Conservation (phyloP, 2,797 vertebrate genomes). For the Eulemur albifrons region DNA sequence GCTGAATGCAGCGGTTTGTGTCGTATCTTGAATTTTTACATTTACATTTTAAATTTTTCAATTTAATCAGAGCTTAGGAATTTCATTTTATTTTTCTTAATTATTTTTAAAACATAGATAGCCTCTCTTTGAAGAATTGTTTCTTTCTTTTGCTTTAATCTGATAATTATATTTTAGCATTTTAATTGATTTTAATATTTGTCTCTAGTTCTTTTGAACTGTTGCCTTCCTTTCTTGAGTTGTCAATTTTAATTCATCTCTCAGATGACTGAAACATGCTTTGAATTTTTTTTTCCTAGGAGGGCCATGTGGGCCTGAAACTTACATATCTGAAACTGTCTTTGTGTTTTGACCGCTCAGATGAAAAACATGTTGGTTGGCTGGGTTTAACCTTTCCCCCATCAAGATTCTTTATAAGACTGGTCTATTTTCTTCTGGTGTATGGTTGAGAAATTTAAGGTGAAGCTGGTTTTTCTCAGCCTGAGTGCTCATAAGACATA, state of each 20-base stretch:
- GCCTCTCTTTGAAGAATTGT: neutral
- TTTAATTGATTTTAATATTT: neutral
- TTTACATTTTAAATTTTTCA: neutral
- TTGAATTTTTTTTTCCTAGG: neutral
- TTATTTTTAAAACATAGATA: neutral
- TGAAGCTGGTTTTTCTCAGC: neutral
- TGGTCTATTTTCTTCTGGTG: neutral
- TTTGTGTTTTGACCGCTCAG: neutral
- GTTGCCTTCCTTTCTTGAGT: neutral
- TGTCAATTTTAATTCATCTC: neutral
- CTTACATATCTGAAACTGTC: neutral
- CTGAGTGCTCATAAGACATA: neutral
- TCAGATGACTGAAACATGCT: neutral
- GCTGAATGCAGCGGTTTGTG: neutral
- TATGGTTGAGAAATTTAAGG: neutral
- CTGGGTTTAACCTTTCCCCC: neutral
- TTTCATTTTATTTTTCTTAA: neutral
- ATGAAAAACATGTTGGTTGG: neutral
- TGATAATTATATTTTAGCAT: neutral
- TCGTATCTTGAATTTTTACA: neutral
- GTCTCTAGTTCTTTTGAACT: neutral
- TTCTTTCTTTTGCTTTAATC: neutral
- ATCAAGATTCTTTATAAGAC: neutral
- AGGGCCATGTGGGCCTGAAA: neutral
- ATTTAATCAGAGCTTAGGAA: neutral